These are phyloP conservation scores for Embidobia sp. DNA, from an alignment of 2,888 invertebrate genomes.

Conservation along the genomic window DNA sequence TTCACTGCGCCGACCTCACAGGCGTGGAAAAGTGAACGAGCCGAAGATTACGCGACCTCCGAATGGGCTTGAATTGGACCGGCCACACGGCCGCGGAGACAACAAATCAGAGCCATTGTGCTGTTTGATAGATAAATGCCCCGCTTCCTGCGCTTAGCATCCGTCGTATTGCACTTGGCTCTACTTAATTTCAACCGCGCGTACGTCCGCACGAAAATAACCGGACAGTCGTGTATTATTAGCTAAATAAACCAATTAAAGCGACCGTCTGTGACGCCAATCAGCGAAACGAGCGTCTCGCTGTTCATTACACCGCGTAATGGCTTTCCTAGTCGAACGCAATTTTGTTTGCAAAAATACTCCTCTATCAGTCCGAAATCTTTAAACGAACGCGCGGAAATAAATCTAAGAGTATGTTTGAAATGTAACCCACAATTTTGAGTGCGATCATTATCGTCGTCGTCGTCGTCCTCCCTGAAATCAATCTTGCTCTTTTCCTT, in stretches of 20 bases:
- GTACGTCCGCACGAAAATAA: conserved; percentile 70
- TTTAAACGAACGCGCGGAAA: too few relatives aligned
- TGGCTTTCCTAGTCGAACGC: conserved; percentile 12
- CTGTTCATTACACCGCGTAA: conserved; percentile 17
- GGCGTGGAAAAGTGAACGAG: conserved; percentile 28
- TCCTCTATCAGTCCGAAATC: too few relatives aligned
- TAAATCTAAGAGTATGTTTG: too few relatives aligned
- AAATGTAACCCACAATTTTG: conserved; percentile 72
- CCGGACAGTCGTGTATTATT: conserved; percentile 63
- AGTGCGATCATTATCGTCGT: conserved; percentile 79
- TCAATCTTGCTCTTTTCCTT: conserved; percentile 87
- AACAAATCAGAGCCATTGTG: conserved; percentile 67
- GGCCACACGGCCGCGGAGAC: conserved; percentile 16
- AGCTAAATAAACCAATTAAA: conserved; percentile 71
- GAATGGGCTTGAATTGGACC: conserved; percentile 20
- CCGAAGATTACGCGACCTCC: conserved; percentile 4
- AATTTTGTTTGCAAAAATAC: conserved; percentile 8
- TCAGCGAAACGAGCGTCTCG: conserved; percentile 51
- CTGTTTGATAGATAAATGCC: conserved; percentile 73
- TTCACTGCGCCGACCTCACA: too few relatives aligned
- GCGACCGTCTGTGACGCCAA: conserved; percentile 67
- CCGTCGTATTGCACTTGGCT: conserved; percentile 69
- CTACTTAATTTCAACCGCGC: conserved; percentile 69
- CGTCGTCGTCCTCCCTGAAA: conserved; percentile 80
- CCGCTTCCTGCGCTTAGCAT: conserved; percentile 73